Conservation (phyloP, 2,888 invertebrate species). For the Brenthis hecate region DNA sequence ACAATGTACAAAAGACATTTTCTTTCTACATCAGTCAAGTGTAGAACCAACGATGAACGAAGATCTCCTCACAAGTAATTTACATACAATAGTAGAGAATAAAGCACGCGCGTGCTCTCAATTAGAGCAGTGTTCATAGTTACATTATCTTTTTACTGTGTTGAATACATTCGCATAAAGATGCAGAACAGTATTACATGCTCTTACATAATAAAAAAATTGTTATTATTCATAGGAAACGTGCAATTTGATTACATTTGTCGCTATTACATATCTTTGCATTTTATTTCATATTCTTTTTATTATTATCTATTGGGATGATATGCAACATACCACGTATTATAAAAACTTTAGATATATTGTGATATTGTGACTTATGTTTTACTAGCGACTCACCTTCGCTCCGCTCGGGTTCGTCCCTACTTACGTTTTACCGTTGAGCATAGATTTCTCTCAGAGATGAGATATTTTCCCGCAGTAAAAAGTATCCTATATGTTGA, state of each 20-base stretch:
- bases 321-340: too few species aligned
- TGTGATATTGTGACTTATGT: too few species aligned
- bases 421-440: too few species aligned
- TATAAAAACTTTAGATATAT: too few species aligned
- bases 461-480: too few species aligned
- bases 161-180: constrained; percentile 26
- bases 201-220: constrained; percentile 20
- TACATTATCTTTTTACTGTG: constrained; percentile 44
- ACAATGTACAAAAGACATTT: constrained; percentile 17
- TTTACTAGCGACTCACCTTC: too few species aligned
- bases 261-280: too few species aligned
- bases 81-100: constrained; percentile 69
- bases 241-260: background rate
- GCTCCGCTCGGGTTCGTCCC: too few species aligned
- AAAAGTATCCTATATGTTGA: too few species aligned
- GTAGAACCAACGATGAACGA: constrained; percentile 28
- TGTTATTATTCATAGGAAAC: constrained; percentile 12
- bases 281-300: too few species aligned
- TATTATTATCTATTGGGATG: too few species aligned
- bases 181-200: constrained; percentile 17
- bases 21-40: constrained; percentile 27
- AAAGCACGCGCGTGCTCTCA: constrained; percentile 72
- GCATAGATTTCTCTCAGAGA: too few species aligned
- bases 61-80: constrained; percentile 49
- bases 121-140: constrained; percentile 71